Evolutionary conservation across 2,888 invertebrate species (phyloP).

Genomic region (Strigamia maritima): DNA sequence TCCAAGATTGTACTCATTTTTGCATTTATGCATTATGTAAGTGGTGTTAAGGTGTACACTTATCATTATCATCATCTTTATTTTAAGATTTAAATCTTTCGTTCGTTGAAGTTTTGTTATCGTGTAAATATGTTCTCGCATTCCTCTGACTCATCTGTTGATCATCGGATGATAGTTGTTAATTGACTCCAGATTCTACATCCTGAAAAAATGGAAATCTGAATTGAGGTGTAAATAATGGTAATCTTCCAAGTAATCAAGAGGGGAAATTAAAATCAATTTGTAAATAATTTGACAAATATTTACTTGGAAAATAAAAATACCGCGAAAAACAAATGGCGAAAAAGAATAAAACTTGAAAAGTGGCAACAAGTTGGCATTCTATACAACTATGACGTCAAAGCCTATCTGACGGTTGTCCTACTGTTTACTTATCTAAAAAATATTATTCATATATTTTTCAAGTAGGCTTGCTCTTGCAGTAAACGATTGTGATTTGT

Average conservation of each 20-base stretch:
- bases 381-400: conserved; percentile 26
- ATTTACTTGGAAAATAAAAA: conserved; percentile 34
- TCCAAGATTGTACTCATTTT: too few species aligned
- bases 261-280: neutral
- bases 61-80: neutral
- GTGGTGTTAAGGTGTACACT: neutral
- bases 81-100: conserved; percentile 6
- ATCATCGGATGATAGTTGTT: neutral
- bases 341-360: conserved; percentile 36
- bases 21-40: conserved; percentile 8
- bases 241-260: neutral
- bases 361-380: conserved; percentile 7
- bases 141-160: neutral
- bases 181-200: neutral
- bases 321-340: conserved; percentile 27
- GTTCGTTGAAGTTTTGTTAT: neutral
- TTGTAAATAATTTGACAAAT: neutral
- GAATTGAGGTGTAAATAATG: neutral
- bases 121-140: neutral
- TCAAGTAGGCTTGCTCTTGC: too few species aligned
- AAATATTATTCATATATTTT: too few species aligned
- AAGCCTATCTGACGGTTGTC: too few species aligned
- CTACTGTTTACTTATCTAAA: too few species aligned
- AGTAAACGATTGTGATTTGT: too few species aligned
- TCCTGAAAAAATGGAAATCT: neutral